Evolutionary conservation across 2,113 vertebrate species (phyloP), one percentile per base, ranked within the genome.

Genomic region (Vanacampus margaritifer): DNA sequence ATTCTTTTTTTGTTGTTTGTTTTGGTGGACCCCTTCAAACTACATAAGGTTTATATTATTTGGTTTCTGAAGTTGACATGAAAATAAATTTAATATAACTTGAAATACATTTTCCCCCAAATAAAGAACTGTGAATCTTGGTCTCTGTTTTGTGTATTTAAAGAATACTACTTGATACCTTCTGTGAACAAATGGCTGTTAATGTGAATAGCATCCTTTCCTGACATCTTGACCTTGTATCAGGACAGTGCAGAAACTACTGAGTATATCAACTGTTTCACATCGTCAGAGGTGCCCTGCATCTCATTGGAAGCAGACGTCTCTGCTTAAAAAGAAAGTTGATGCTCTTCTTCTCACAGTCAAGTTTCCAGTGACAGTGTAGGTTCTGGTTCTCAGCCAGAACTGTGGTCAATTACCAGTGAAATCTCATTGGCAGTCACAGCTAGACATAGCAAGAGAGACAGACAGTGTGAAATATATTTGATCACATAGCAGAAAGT

Each of bases 331-430:
- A 79, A 74, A 72, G 64, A 73, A 88, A 83, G 65, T 28, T 57
- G 66, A 79, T 79, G 71, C 79, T 75, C 84, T 57, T 79, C 80
- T 84, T 74, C 79, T 80, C 75, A 69, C 23, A 69, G 61, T 79
- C 46, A 78, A 71, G 69, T 74, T 89, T 80, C 69, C 72, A 79
- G 65, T 3, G 23, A 72, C 67, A 54, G 61, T 57, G 79, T 72
- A 63, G 36, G 50, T 74, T 23, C 24, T 85, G 83, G 76, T 74
- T 53, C 57, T 59, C 51, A 64, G 80, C 78, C 88, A 91, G 72
- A 73, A 48, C 69, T 78, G 76, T 79, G 86, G 72, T 85, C 83
- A 89, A 79, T 90, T 83, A 84, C 68, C 65, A 76, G 72, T 89
- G 68, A 86, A 91, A 91, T 84, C 75, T 72, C 78, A 74, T 35